Conservation (phyloP, 2,113 vertebrate species). For the Ahaetulla prasina region DNA sequence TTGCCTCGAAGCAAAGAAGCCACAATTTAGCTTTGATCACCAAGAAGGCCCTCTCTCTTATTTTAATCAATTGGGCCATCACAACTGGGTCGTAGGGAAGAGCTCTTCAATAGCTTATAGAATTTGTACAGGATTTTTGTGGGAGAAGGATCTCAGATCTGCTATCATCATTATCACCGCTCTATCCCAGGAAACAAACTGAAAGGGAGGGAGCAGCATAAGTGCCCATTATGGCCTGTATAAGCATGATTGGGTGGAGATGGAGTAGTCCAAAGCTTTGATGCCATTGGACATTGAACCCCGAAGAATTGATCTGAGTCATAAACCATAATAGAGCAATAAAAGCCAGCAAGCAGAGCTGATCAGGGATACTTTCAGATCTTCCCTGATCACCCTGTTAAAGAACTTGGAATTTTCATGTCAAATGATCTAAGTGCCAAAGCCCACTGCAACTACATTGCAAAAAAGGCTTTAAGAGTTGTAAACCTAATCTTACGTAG, state of each 20-base stretch:
- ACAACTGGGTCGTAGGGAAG: neutral
- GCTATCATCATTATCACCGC: neutral
- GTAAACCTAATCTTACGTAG: no score
- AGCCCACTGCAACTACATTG: no score
- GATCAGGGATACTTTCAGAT: no score
- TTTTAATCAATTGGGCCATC: neutral
- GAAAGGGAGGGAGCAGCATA: neutral
- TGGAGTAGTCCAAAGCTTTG: neutral
- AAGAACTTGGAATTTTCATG: no score
- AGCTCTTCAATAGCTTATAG: neutral
- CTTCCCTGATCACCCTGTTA: no score
- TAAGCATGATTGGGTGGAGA: neutral
- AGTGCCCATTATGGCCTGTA: neutral
- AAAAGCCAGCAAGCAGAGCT: neutral
- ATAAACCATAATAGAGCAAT: neutral
- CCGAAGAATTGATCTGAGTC: neutral
- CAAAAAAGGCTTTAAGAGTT: no score
- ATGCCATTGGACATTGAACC: neutral
- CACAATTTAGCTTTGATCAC: neutral
- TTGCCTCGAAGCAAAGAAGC: neutral
- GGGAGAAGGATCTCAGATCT: neutral
- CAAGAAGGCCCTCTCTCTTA: neutral
- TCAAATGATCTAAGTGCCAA: no score
- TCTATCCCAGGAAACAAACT: neutral
- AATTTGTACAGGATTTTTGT: neutral